phyloP scores from a whole-genome alignment of 2,113 vertebrate species.

The Actinemys pallida region DNA sequence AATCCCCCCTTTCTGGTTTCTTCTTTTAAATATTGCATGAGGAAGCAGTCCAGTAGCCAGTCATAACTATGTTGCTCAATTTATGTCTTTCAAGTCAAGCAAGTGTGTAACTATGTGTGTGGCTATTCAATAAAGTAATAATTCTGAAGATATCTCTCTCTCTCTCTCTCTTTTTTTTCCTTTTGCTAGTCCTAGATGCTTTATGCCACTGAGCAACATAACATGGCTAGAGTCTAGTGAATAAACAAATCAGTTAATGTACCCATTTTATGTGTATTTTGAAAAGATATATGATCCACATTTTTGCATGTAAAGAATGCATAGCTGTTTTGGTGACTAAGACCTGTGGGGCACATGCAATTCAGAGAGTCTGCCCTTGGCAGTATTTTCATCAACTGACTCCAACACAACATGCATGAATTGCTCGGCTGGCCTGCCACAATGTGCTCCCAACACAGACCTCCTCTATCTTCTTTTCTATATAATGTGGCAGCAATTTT shows the following conservation, averaged over 20 bases:
- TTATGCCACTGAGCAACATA: conserved; percentile 16
- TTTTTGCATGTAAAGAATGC: conserved; percentile 43
- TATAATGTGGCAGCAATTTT: conserved; percentile 38
- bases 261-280: conserved; percentile 21
- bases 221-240: not conserved
- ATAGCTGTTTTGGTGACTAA: conserved; percentile 51
- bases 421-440: not conserved
- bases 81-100: conserved; percentile 54
- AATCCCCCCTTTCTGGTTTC: conserved; percentile 45
- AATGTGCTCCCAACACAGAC: conserved; percentile 9
- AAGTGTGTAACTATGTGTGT: not conserved
- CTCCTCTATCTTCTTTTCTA: conserved; percentile 27
- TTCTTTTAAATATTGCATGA: conserved; percentile 52
- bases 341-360: not conserved
- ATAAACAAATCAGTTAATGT: conserved; percentile 29
- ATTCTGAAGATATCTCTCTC: not conserved
- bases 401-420: conserved; percentile 8
- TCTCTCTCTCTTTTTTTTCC: not conserved
- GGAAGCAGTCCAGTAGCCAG: conserved; percentile 39
- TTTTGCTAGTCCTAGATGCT: conserved; percentile 13
- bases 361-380: conserved; percentile 24
- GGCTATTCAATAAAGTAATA: conserved; percentile 59
- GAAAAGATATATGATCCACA: conserved; percentile 13
- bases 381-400: not conserved
- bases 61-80: conserved; percentile 40